Evolutionary conservation across 2,888 invertebrate species (phyloP).

Genomic region (Chrysolina americana): DNA sequence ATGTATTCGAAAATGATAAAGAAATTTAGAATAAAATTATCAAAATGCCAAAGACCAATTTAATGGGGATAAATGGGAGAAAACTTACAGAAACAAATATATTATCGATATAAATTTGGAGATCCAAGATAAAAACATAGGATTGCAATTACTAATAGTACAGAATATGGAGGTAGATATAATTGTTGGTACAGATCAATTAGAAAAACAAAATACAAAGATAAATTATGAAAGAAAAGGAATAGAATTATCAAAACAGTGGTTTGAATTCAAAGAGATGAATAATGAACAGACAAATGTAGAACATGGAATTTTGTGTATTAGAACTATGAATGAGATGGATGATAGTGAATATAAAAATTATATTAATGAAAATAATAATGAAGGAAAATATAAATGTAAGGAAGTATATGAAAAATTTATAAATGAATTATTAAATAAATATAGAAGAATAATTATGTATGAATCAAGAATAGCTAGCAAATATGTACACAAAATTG

Average conservation of each 20-base stretch:
- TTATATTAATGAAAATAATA: neutral
- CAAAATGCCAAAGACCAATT: no score
- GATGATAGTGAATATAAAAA: neutral
- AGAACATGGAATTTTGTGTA: no score
- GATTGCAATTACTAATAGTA: neutral
- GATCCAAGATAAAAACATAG: no score
- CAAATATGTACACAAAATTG: neutral
- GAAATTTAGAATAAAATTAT: no score
- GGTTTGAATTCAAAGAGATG: neutral
- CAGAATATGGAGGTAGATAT: neutral
- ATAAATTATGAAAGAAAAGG: neutral
- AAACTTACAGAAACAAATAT: neutral
- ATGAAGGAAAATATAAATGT: no score
- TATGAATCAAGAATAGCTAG: neutral
- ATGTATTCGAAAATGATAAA: no score
- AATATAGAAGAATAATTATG: neutral
- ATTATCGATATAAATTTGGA: neutral
- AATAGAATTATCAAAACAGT: neutral
- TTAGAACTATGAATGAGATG: neutral
- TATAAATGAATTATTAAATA: neutral
- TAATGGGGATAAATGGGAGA: neutral
- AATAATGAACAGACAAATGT: no score
- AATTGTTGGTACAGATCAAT: neutral
- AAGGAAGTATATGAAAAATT: no score
- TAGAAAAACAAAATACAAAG: no score